These are phyloP conservation scores for Lutraria lutraria DNA, from an alignment of 2,888 invertebrate genomes.

Conservation along the genomic window DNA sequence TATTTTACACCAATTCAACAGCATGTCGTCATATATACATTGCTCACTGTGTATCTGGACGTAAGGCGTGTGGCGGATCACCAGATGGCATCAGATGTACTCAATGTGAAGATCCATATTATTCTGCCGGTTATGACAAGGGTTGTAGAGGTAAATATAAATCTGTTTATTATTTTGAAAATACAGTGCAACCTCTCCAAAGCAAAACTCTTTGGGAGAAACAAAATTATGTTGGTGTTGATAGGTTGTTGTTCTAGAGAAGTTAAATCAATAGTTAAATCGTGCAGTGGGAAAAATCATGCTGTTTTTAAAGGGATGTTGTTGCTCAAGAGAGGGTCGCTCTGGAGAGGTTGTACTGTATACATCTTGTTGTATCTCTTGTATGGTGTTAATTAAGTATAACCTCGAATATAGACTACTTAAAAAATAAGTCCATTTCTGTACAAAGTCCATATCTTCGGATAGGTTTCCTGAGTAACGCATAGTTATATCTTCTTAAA, in stretches of 20 bases:
- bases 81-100: slow-evolving; percentile 55
- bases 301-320: too few relatives aligned
- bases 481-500: background rate
- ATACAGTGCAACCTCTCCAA: too few relatives aligned
- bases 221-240: too few relatives aligned
- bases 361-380: background rate
- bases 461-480: background rate
- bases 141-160: slow-evolving; percentile 50
- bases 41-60: slow-evolving; percentile 25
- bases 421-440: background rate
- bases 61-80: slow-evolving; percentile 35
- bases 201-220: too few relatives aligned
- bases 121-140: slow-evolving; percentile 39
- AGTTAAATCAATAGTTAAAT: too few relatives aligned
- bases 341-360: too few relatives aligned
- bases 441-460: background rate
- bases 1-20: background rate
- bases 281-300: too few relatives aligned
- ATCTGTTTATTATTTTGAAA: background rate
- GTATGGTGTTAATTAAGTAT: background rate
- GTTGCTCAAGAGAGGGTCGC: too few relatives aligned
- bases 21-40: slow-evolving; percentile 2
- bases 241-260: too few relatives aligned
- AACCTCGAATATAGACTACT: background rate
- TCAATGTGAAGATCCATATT: slow-evolving; percentile 45